Conservation (phyloP, 2,888 invertebrate genomes). For the Muschampia staudingeri region DNA sequence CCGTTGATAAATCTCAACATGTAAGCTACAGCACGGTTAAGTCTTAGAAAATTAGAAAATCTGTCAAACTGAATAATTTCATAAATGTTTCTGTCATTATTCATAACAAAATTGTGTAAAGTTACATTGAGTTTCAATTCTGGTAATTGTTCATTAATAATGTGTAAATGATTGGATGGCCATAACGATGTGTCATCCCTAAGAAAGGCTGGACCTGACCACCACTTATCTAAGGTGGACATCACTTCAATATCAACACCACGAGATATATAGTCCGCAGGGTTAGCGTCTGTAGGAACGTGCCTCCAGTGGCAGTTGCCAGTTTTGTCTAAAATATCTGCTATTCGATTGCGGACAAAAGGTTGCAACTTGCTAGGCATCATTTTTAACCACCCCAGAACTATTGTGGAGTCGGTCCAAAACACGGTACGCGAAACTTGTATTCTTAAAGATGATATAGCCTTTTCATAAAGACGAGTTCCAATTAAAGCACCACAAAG, state of each 20-base stretch:
- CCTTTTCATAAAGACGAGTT: slow-evolving; percentile 68
- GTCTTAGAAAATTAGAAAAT: slow-evolving; percentile 54
- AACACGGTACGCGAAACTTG: slow-evolving; percentile 50
- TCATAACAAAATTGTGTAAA: neutral
- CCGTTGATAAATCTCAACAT: slow-evolving; percentile 57
- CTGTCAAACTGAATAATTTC: slow-evolving; percentile 49
- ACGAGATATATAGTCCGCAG: slow-evolving; percentile 59
- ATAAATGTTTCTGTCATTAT: neutral
- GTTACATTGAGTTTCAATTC: slow-evolving; percentile 30
- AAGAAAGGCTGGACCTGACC: slow-evolving; percentile 52
- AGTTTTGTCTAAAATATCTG: slow-evolving; percentile 68
- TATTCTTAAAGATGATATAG: slow-evolving; percentile 53
- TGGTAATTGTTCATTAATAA: neutral
- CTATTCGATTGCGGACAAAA: slow-evolving; percentile 69
- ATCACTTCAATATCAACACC: slow-evolving; percentile 40
- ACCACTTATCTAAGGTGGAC: slow-evolving; percentile 45
- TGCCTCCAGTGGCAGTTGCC: slow-evolving; percentile 62
- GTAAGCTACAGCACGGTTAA: slow-evolving; percentile 57
- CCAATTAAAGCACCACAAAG: slow-evolving; percentile 70
- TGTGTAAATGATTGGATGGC: slow-evolving; percentile 33
- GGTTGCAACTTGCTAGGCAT: slow-evolving; percentile 63
- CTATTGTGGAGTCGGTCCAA: slow-evolving; percentile 71
- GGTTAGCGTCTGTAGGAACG: slow-evolving; percentile 64
- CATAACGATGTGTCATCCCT: slow-evolving; percentile 15
- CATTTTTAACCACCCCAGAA: slow-evolving; percentile 67